These are phyloP conservation scores for Electrophaes corylata DNA, from an alignment of 2,888 invertebrate species.

Conservation along the genomic window DNA sequence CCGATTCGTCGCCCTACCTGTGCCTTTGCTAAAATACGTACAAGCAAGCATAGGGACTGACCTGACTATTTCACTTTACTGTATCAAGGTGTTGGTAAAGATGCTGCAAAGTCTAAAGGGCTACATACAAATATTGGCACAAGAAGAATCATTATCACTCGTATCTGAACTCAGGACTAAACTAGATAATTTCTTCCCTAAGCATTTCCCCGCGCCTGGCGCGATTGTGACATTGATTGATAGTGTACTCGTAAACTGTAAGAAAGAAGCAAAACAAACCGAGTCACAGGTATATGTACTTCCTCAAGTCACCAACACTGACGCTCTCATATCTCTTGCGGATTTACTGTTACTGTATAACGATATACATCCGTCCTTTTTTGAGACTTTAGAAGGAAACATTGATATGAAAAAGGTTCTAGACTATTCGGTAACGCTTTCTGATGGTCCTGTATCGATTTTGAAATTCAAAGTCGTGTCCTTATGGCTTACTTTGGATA, in stretches of 20 bases:
- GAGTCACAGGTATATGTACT: conserved; percentile 60
- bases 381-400: conserved; percentile 74
- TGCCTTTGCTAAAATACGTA: conserved; percentile 75
- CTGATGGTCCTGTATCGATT: conserved; percentile 55
- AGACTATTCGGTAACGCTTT: conserved; percentile 61
- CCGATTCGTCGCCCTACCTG: conserved; percentile 77
- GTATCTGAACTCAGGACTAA: conserved; percentile 65
- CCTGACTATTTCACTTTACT: conserved; percentile 70
- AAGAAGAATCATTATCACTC: conserved; percentile 53
- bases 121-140: conserved; percentile 80
- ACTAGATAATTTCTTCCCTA: conserved; percentile 74
- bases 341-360: conserved; percentile 72
- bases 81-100: conserved; percentile 80
- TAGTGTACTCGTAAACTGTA: conserved; percentile 52
- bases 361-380: conserved; percentile 71
- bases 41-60: conserved; percentile 65
- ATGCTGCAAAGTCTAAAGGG: conserved; percentile 80
- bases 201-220: conserved; percentile 70
- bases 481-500: conserved; percentile 74
- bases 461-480: conserved; percentile 78
- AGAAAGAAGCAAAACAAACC: conserved; percentile 12
- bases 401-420: conserved; percentile 74
- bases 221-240: conserved; percentile 64
- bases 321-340: conserved; percentile 63
- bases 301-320: conserved; percentile 59